Evolutionary conservation across 2,888 invertebrate species (phyloP).

Genomic region (Sympetrum striolatum): DNA sequence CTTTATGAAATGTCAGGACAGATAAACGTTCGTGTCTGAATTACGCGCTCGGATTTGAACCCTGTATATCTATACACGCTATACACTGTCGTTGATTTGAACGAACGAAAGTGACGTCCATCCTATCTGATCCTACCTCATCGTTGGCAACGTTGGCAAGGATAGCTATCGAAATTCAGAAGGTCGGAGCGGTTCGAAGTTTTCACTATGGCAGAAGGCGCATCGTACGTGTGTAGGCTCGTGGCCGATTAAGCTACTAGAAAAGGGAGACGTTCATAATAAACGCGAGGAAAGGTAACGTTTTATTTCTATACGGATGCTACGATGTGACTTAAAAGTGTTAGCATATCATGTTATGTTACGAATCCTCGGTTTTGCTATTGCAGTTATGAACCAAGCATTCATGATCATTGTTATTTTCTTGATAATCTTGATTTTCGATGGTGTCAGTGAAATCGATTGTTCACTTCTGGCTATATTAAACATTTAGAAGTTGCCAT

Average conservation of each 20-base stretch:
- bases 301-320: not conserved
- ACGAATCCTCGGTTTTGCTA: not conserved
- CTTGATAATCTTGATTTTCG: not conserved
- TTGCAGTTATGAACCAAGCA: not conserved
- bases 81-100: no score
- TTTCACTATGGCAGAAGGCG: not conserved
- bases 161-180: not conserved
- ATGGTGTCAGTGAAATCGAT: not conserved
- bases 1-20: no score
- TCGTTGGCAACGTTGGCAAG: not conserved
- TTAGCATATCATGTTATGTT: not conserved
- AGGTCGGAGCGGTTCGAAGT: no score
- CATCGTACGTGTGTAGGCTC: not conserved
- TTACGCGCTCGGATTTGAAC: no score
- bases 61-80: no score
- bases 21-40: no score
- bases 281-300: not conserved
- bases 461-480: not conserved
- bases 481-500: not conserved
- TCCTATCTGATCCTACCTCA: no score
- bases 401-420: not conserved
- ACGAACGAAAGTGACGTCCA: no score
- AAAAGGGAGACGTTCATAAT: not conserved
- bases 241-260: not conserved
- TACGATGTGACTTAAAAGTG: not conserved